Percentiles rank a stretch among this genome's conserved stretches.
phyloP scores from a whole-genome alignment of 2,888 invertebrate genomes.

The Epicampocera succincta region DNA sequence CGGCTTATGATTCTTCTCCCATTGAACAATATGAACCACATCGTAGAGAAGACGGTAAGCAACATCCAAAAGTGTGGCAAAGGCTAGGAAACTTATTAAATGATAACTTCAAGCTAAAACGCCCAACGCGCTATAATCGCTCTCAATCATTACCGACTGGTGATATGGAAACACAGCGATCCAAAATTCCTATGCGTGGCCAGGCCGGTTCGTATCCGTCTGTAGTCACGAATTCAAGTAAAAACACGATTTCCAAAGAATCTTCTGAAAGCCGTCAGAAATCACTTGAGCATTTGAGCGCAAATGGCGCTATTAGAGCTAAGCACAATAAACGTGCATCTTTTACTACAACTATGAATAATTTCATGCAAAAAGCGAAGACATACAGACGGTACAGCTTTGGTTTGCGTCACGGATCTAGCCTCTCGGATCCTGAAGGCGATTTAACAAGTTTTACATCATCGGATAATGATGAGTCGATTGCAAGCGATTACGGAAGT shows the following conservation, averaged over 20 bases:
- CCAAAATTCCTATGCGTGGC: slow-evolving; percentile 71
- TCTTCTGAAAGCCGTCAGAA: slow-evolving; percentile 14
- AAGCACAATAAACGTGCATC: slow-evolving; percentile 85
- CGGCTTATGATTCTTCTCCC: neutral
- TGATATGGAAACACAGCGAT: slow-evolving; percentile 82
- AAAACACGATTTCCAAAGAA: slow-evolving; percentile 58
- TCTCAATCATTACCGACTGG: slow-evolving; percentile 91
- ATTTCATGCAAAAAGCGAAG: slow-evolving; percentile 92
- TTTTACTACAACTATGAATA: slow-evolving; percentile 91
- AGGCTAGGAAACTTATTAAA: slow-evolving; percentile 88
- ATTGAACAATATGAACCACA: neutral
- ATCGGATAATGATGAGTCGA: slow-evolving; percentile 78
- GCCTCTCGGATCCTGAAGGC: slow-evolving; percentile 87
- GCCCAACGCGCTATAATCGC: slow-evolving; percentile 82
- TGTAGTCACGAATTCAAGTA: slow-evolving; percentile 76
- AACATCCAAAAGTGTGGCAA: slow-evolving; percentile 80
- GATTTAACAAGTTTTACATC: slow-evolving; percentile 83
- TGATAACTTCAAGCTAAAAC: slow-evolving; percentile 85
- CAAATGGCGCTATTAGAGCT: neutral
- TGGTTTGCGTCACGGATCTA: slow-evolving; percentile 83
- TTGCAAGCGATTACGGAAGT: slow-evolving; percentile 72
- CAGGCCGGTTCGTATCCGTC: slow-evolving; percentile 75
- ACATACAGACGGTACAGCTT: slow-evolving; percentile 82
- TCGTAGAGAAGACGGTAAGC: slow-evolving; percentile 40
- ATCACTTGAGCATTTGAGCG: slow-evolving; percentile 4